Percentiles rank a stretch among this genome's conserved stretches.
phyloP scores from a whole-genome alignment of 1,140 invertebrate species.

The Papilio dardanus region DNA sequence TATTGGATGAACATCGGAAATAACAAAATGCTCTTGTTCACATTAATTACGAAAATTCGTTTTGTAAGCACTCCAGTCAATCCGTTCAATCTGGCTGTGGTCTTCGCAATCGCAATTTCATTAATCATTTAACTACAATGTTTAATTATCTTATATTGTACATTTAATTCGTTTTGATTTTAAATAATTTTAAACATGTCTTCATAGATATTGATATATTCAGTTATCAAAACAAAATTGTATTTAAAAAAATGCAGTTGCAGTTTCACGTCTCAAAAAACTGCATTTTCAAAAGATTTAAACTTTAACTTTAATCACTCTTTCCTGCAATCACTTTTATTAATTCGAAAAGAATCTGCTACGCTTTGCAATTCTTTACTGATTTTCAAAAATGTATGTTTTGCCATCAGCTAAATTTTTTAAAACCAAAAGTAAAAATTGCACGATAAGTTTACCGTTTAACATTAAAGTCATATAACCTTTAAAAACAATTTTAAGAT shows the following conservation, averaged over 20 bases:
- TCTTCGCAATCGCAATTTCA: constrained; percentile 28
- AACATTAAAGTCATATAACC: no score
- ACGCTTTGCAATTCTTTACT: neutral
- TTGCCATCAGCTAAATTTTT: neutral
- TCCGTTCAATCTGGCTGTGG: constrained; percentile 24
- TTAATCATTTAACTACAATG: constrained; percentile 28
- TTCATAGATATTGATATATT: no score
- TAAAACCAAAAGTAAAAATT: neutral
- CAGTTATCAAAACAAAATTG: no score
- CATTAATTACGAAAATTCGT: constrained; percentile 34
- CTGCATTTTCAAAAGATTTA: neutral
- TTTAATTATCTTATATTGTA: constrained; percentile 29
- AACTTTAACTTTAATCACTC: neutral
- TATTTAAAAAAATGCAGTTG: no score
- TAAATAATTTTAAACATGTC: no score
- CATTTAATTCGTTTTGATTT: constrained; percentile 20
- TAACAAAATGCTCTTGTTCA: constrained; percentile 32
- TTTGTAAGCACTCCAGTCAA: constrained; percentile 35
- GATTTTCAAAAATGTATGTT: neutral
- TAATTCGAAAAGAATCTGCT: neutral
- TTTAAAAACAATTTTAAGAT: neutral
- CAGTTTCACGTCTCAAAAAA: no score
- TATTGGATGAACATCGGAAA: constrained; percentile 29
- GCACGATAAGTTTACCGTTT: neutral
- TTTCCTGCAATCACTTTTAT: neutral